Percentiles rank a stretch among this genome's conserved stretches.
Evolutionary conservation across 2,797 vertebrate genomes (phyloP).

Genomic region (Decapterus maruadsi): DNA sequence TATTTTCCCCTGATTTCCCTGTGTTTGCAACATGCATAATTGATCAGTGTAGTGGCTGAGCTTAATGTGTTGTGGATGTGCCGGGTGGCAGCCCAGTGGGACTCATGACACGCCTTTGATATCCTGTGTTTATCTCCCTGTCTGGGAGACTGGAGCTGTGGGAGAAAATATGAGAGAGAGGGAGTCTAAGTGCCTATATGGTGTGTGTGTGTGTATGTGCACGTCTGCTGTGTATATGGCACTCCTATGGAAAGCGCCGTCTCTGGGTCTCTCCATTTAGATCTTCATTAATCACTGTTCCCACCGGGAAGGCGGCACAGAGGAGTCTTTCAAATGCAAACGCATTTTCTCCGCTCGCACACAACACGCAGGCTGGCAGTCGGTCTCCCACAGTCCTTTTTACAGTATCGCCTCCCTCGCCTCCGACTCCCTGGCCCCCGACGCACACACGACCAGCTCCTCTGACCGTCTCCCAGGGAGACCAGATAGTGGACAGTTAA

Average conservation of each 20-base stretch:
- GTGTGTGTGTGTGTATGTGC: slow-evolving; percentile 19
- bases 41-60: slow-evolving; percentile 63
- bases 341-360: slow-evolving; percentile 37
- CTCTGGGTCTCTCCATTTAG: slow-evolving; percentile 69
- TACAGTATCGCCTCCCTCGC: slow-evolving; percentile 56
- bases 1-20: slow-evolving; percentile 40
- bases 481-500: slow-evolving; percentile 70
- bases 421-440: slow-evolving; percentile 45
- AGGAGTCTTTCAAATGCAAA: slow-evolving; percentile 81
- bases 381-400: slow-evolving; percentile 55
- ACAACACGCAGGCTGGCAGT: slow-evolving; percentile 52
- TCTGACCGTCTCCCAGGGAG: slow-evolving; percentile 66
- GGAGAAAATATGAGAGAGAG: slow-evolving; percentile 45
- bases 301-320: slow-evolving; percentile 65
- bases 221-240: slow-evolving; percentile 36
- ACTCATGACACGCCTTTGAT: slow-evolving; percentile 74
- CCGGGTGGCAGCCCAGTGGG: slow-evolving; percentile 61
- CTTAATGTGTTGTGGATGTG: slow-evolving; percentile 68
- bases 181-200: slow-evolving; percentile 40
- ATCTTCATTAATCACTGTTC: slow-evolving; percentile 80
- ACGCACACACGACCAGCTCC: slow-evolving; percentile 46
- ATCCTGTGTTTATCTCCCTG: slow-evolving; percentile 71
- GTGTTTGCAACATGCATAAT: slow-evolving; percentile 72
- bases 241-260: slow-evolving; percentile 67
- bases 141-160: slow-evolving; percentile 62